phyloP scores from a whole-genome alignment of 2,113 vertebrate genomes.

The Psittacus erithacus region DNA sequence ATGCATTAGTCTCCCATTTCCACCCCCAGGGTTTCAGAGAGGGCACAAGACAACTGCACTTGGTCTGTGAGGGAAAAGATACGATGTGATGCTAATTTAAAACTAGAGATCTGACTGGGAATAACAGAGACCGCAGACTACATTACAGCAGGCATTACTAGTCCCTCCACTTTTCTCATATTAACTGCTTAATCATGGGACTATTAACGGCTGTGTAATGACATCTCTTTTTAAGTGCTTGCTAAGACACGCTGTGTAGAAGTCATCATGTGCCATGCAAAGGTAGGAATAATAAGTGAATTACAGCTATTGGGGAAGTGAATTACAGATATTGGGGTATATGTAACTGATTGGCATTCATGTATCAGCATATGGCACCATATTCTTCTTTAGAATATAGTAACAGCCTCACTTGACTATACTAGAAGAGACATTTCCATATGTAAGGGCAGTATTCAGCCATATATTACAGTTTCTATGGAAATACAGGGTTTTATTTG shows the following conservation, averaged over 20 bases:
- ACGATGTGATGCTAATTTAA: neutral
- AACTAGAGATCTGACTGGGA: neutral
- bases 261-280: neutral
- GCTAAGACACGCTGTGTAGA: neutral
- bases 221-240: neutral
- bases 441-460: neutral
- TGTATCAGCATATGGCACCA: neutral
- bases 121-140: neutral
- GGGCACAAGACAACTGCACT: neutral
- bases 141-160: neutral
- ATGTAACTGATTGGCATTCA: neutral
- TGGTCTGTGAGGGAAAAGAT: neutral
- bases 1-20: neutral
- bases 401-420: neutral
- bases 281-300: neutral
- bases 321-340: neutral
- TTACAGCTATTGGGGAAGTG: neutral
- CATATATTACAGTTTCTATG: neutral
- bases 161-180: neutral
- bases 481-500: slow-evolving; percentile 26
- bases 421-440: neutral
- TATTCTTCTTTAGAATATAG: neutral
- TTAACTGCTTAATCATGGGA: neutral
- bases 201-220: neutral
- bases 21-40: neutral